A percentile compares a stretch with the other conserved stretches of the same genome.
Conservation (phyloP, 2,888 invertebrate genomes). For the Synergus laeviventris region DNA sequence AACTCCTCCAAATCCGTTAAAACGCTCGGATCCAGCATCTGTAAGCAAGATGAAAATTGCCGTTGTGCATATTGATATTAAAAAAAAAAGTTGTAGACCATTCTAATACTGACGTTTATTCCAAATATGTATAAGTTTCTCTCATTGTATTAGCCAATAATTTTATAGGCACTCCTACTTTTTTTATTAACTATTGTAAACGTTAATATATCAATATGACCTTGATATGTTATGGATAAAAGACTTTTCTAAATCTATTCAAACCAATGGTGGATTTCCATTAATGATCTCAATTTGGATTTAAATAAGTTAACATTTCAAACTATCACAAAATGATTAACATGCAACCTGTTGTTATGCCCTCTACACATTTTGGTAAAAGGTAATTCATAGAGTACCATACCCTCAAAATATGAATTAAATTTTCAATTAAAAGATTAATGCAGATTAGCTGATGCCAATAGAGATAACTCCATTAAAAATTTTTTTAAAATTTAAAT, state of each 20-base stretch:
- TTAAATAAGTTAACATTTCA: neutral
- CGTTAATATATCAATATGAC: too few species aligned
- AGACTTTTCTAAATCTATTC: too few species aligned
- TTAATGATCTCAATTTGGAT: neutral
- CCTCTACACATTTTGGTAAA: neutral
- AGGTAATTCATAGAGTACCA: neutral
- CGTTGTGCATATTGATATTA: neutral
- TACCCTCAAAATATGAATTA: neutral
- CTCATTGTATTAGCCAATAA: too few species aligned
- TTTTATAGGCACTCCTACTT: too few species aligned
- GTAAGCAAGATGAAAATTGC: constrained; percentile 54
- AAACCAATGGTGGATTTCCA: too few species aligned
- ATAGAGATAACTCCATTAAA: neutral
- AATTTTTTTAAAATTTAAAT: neutral
- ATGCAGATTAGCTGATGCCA: neutral
- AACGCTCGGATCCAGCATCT: constrained; percentile 80
- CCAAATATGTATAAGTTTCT: too few species aligned
- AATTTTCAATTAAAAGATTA: neutral
- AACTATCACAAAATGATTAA: neutral
- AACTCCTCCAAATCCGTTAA: constrained; percentile 85
- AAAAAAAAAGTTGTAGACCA: neutral
- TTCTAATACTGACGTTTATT: too few species aligned
- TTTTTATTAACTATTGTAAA: too few species aligned
- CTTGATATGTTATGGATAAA: too few species aligned
- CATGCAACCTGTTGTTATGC: neutral